Conservation (phyloP, 2,888 invertebrate species). For the Pollenia angustigena region DNA sequence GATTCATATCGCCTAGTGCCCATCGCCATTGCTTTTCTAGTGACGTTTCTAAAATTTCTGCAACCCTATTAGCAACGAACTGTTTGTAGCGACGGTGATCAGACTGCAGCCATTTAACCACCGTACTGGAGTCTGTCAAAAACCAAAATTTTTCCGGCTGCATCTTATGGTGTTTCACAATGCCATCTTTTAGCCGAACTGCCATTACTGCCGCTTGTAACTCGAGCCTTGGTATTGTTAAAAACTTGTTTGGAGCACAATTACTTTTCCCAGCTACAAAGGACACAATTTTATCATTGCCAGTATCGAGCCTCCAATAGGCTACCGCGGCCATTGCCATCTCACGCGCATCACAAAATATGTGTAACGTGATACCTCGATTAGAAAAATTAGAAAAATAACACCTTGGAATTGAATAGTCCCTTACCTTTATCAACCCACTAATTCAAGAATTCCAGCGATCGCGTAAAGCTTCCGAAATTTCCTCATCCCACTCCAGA, state of each 20-base stretch:
- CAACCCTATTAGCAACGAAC: constrained; percentile 41
- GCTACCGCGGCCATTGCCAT: constrained; percentile 36
- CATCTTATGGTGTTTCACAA: constrained; percentile 33
- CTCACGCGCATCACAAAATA: constrained; percentile 50
- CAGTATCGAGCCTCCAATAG: constrained; percentile 2
- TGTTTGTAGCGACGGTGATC: constrained; percentile 55
- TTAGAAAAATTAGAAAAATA: constrained; percentile 27
- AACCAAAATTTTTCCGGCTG: constrained; percentile 20
- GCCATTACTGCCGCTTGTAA: constrained; percentile 61
- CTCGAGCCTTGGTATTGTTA: constrained; percentile 52
- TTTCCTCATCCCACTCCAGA: too few species aligned
- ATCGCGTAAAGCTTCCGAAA: too few species aligned
- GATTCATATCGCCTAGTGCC: constrained; percentile 49
- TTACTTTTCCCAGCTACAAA: constrained; percentile 43
- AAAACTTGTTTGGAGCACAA: constrained; percentile 34
- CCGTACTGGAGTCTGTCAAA: constrained; percentile 59
- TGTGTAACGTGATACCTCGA: constrained; percentile 1
- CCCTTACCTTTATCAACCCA: too few species aligned
- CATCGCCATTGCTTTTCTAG: constrained; percentile 52
- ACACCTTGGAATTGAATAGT: constrained; percentile 44
- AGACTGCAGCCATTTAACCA: constrained; percentile 37
- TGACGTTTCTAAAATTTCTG: constrained; percentile 57
- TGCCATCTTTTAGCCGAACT: constrained; percentile 24
- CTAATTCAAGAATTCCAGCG: too few species aligned
- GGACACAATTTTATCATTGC: background rate